Percentiles rank a stretch among this genome's conserved stretches.
These are phyloP conservation scores for Caenorhabditis afra DNA, from an alignment of 2,888 invertebrate genomes.

Conservation along the genomic window DNA sequence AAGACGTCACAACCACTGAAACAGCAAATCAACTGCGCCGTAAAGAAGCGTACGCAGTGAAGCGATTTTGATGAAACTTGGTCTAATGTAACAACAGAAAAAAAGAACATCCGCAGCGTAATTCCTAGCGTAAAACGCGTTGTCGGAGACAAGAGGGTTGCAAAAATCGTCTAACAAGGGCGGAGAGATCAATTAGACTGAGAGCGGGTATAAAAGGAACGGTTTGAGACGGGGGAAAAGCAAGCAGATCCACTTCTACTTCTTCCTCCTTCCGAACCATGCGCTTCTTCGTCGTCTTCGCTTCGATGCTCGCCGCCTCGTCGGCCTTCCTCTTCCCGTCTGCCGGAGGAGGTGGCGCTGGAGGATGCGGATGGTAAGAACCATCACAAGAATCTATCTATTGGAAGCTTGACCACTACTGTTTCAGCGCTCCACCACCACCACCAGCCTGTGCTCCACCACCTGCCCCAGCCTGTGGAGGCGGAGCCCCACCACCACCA, in stretches of 20 bases:
- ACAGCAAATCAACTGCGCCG: conserved; percentile 13
- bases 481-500: conserved; percentile 53
- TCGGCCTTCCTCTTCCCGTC: conserved; percentile 61
- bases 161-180: conserved; percentile 24
- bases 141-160: not conserved
- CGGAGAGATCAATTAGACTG: conserved; percentile 17
- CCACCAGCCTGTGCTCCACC: conserved; percentile 58
- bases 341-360: conserved; percentile 58
- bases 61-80: conserved; percentile 11
- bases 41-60: not conserved
- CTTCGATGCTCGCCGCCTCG: conserved; percentile 53
- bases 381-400: not conserved
- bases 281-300: conserved; percentile 58
- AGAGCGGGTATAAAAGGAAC: conserved; percentile 30
- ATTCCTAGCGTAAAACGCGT: not conserved
- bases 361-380: conserved; percentile 60
- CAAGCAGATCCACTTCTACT: conserved; percentile 41
- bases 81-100: conserved; percentile 3
- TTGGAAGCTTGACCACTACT: too few relatives aligned
- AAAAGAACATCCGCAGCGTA: not conserved
- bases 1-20: conserved; percentile 3
- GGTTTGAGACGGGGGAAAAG: not conserved
- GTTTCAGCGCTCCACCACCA: conserved; percentile 60
- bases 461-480: conserved; percentile 55
- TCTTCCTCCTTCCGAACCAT: conserved; percentile 18